phyloP scores from a whole-genome alignment of 1,140 invertebrate species.

The Dinothrombium tinctorium region DNA sequence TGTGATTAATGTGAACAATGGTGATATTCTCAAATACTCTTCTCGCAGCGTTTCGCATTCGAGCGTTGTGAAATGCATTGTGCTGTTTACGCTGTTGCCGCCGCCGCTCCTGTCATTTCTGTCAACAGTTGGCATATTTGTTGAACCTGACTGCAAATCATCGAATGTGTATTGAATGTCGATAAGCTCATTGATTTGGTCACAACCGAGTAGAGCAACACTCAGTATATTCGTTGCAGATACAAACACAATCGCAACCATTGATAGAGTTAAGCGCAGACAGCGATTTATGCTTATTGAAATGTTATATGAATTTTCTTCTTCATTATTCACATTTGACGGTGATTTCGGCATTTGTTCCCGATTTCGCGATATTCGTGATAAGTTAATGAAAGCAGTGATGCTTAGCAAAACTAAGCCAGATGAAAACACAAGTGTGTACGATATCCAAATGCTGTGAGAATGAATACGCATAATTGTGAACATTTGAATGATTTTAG shows the following conservation, averaged over 20 bases:
- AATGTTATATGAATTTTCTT: not conserved
- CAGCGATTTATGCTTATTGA: not conserved
- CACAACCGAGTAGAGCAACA: constrained; percentile 2
- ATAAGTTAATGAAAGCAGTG: too few relatives aligned
- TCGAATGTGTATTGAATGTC: too few relatives aligned
- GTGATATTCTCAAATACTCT: constrained; percentile 52
- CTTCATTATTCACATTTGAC: not conserved
- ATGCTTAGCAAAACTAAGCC: too few relatives aligned
- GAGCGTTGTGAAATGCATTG: not conserved
- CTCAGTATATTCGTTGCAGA: not conserved
- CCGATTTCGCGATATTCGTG: too few relatives aligned
- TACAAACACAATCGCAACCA: constrained; percentile 1
- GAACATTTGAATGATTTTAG: too few relatives aligned
- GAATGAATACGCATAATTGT: too few relatives aligned
- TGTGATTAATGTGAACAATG: constrained; percentile 43
- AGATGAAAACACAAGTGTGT: too few relatives aligned
- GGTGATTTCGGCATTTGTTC: too few relatives aligned
- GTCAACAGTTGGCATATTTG: not conserved
- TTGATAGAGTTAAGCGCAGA: not conserved
- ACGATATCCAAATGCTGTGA: too few relatives aligned
- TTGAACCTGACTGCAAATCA: too few relatives aligned
- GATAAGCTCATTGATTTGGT: too few relatives aligned
- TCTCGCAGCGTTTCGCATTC: not conserved
- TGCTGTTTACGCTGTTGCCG: not conserved
- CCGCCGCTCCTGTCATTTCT: not conserved